Percentiles rank a stretch among this genome's conserved stretches.
phyloP scores from a whole-genome alignment of 2,113 vertebrate species.

The Aramus guarauna region DNA sequence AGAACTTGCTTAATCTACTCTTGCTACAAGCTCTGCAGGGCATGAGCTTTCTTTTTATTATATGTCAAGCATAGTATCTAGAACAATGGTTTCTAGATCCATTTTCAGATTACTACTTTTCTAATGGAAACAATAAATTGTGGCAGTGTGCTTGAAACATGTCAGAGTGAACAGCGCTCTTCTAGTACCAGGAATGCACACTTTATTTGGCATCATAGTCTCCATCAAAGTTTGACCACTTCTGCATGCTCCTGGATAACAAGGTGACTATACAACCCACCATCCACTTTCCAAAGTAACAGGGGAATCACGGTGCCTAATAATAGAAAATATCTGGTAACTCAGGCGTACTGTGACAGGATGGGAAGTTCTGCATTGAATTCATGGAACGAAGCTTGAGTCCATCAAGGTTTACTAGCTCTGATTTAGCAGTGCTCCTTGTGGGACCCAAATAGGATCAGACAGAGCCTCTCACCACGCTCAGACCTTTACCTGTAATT shows the following conservation, averaged over 20 bases:
- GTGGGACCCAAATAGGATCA: neutral
- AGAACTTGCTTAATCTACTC: neutral
- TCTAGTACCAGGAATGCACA: neutral
- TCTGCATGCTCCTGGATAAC: neutral
- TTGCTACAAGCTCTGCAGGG: neutral
- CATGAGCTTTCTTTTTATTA: neutral
- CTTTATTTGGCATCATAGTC: neutral
- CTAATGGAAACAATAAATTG: neutral
- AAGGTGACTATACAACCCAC: neutral
- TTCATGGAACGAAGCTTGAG: neutral
- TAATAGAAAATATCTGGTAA: neutral
- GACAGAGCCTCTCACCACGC: accelerated
- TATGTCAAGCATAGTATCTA: neutral
- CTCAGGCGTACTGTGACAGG: accelerated
- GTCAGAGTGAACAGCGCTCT: neutral
- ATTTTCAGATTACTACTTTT: slow-evolving; percentile 13
- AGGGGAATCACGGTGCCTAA: accelerated
- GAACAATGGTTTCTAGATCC: slow-evolving; percentile 14
- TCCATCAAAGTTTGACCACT: neutral
- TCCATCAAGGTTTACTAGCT: neutral
- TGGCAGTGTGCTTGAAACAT: neutral
- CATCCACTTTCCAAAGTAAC: neutral
- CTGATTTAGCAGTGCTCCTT: accelerated
- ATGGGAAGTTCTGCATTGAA: neutral
- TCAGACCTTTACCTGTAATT: neutral